A percentile compares a stretch with the other conserved stretches of the same genome.
These are phyloP conservation scores for Cotesia glomerata DNA, from an alignment of 1,140 invertebrate species.

Conservation along the genomic window DNA sequence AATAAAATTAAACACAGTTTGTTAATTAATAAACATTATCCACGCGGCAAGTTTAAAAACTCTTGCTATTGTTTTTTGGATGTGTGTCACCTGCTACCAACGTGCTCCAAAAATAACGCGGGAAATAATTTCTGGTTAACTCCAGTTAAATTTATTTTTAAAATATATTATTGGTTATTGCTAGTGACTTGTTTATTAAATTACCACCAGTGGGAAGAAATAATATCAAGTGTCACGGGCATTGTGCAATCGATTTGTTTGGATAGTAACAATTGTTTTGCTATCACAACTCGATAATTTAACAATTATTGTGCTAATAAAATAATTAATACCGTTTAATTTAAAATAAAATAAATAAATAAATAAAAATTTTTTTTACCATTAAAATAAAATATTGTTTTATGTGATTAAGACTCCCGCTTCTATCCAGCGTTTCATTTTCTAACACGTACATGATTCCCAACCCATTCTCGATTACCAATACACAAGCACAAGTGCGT, in stretches of 20 bases:
- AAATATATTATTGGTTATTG: too few relatives aligned
- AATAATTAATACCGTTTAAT: too few relatives aligned
- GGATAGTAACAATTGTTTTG: neutral
- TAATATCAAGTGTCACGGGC: neutral
- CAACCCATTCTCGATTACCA: slow-evolving; percentile 19
- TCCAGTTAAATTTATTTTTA: too few relatives aligned
- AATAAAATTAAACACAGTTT: neutral
- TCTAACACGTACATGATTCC: slow-evolving; percentile 22
- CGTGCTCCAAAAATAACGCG: neutral
- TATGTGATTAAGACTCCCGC: slow-evolving; percentile 20
- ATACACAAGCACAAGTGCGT: slow-evolving; percentile 42
- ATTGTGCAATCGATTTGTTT: slow-evolving; percentile 5
- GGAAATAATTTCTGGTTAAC: neutral
- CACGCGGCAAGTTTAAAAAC: slow-evolving; percentile 9
- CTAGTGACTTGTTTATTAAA: too few relatives aligned
- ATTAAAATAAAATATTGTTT: neutral
- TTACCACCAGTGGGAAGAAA: too few relatives aligned
- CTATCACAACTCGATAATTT: too few relatives aligned
- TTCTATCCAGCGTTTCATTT: slow-evolving; percentile 19
- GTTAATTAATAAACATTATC: slow-evolving; percentile 20
- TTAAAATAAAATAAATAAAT: too few relatives aligned
- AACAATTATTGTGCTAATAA: too few relatives aligned
- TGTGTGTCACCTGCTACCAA: too few relatives aligned
- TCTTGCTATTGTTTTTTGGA: neutral
- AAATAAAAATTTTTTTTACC: neutral